Conservation (phyloP, 1,140 invertebrate genomes). For the Mya arenaria region DNA sequence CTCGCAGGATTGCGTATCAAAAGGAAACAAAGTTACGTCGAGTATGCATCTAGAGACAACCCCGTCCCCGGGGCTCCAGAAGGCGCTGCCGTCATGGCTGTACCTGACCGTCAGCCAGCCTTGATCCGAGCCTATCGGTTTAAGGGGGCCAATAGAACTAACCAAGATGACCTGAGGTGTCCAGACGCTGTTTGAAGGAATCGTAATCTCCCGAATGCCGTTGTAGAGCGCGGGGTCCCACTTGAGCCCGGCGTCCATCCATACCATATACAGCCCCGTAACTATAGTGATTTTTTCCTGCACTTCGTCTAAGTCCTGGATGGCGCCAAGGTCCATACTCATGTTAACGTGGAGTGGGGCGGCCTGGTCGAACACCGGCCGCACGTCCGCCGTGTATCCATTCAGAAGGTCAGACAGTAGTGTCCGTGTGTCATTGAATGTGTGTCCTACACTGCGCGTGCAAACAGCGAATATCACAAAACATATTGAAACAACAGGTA, state of each 20-base stretch:
- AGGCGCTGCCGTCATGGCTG: neutral
- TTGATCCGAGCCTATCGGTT: neutral
- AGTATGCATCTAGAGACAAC: neutral
- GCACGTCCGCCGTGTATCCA: neutral
- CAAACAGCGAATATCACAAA: too few species aligned
- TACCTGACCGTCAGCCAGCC: neutral
- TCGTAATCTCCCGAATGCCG: neutral
- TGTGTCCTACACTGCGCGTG: too few species aligned
- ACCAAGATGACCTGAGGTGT: neutral
- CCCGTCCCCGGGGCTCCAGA: neutral
- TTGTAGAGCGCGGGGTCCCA: conserved; percentile 4
- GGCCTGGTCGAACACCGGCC: neutral
- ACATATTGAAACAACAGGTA: too few species aligned
- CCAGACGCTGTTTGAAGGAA: conserved; percentile 1
- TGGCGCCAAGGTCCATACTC: neutral
- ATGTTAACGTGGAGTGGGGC: neutral
- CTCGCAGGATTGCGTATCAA: neutral
- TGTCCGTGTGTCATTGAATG: neutral
- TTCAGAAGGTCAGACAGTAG: neutral
- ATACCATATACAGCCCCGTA: neutral
- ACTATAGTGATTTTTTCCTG: neutral
- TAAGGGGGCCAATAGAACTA: neutral
- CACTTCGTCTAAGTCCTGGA: conserved; percentile 38
- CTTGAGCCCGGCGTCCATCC: neutral
- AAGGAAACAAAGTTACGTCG: neutral